Percentiles rank a stretch among this genome's conserved stretches.
Conservation (phyloP, 2,888 invertebrate genomes). For the Epirrhoe tristata region DNA sequence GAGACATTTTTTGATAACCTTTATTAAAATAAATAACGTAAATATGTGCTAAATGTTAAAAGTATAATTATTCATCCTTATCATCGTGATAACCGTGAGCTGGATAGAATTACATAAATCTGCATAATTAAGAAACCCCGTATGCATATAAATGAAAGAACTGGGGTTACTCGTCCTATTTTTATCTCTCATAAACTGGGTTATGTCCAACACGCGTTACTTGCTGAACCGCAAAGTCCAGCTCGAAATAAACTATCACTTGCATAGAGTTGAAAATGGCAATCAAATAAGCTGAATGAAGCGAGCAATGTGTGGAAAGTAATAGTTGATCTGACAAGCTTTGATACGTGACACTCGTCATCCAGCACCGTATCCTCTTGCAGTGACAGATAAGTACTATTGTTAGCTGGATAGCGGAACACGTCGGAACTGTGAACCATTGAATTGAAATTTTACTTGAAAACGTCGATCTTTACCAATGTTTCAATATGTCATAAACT, state of each 20-base stretch:
- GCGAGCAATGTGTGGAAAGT: constrained; percentile 49
- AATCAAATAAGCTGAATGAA: constrained; percentile 33
- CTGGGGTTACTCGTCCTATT: constrained; percentile 41
- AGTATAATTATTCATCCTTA: constrained; percentile 15
- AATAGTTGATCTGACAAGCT: constrained; percentile 66
- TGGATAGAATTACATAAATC: constrained; percentile 32
- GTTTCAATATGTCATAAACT: neutral
- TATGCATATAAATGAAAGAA: constrained; percentile 40
- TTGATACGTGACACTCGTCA: constrained; percentile 69
- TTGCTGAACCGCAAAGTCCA: constrained; percentile 46
- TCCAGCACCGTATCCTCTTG: constrained; percentile 48
- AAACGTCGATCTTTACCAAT: constrained; percentile 16
- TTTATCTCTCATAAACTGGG: constrained; percentile 50
- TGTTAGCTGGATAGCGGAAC: constrained; percentile 61
- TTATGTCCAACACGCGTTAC: constrained; percentile 49
- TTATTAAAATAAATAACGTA: neutral
- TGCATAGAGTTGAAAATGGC: constrained; percentile 54
- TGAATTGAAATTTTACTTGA: constrained; percentile 44
- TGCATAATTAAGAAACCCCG: constrained; percentile 32
- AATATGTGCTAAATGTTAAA: neutral
- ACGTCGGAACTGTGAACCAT: constrained; percentile 51
- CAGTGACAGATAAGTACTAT: constrained; percentile 71
- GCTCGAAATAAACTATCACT: constrained; percentile 52
- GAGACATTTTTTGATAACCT: neutral
- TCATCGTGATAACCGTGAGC: constrained; percentile 25